phyloP scores from a whole-genome alignment of 23 tunicate species.

The Ascidia mentula region DNA sequence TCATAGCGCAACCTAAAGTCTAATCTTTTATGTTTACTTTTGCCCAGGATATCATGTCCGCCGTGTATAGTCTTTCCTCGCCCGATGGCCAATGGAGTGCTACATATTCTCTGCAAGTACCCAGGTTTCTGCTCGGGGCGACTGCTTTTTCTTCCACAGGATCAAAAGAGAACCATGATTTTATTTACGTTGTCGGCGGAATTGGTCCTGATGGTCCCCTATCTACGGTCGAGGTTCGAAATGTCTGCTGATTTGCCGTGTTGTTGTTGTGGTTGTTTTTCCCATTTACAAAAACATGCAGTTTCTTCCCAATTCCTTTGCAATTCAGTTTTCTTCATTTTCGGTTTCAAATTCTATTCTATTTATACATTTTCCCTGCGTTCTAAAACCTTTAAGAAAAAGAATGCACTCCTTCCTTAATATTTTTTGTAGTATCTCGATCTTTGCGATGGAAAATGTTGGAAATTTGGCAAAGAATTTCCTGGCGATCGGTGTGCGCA shows the following conservation, averaged over 20 bases:
- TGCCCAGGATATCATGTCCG: constrained; percentile 33
- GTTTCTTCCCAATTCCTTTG: no score
- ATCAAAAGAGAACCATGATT: constrained; percentile 5
- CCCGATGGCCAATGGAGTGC: constrained; percentile 43
- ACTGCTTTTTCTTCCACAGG: constrained; percentile 12
- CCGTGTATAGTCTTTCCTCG: constrained; percentile 30
- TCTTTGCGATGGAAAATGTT: constrained; percentile 10
- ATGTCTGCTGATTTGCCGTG: neutral
- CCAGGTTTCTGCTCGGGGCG: constrained; percentile 47
- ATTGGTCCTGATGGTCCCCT: constrained; percentile 51
- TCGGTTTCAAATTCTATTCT: no score
- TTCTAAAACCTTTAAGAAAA: no score
- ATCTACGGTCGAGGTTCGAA: constrained; percentile 60
- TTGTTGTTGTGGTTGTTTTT: no score
- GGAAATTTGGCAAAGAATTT: constrained; percentile 63
- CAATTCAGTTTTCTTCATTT: no score
- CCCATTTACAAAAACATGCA: no score
- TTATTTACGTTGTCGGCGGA: constrained; percentile 71
- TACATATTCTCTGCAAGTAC: constrained; percentile 15
- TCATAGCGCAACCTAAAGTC: no score
- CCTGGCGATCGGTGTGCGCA: constrained; percentile 92
- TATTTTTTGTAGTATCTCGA: neutral
- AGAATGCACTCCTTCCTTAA: no score
- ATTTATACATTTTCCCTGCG: no score
- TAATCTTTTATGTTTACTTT: no score